Evolutionary conservation across 2,888 invertebrate species (phyloP).

Genomic region (Choristoneura rosaceana): DNA sequence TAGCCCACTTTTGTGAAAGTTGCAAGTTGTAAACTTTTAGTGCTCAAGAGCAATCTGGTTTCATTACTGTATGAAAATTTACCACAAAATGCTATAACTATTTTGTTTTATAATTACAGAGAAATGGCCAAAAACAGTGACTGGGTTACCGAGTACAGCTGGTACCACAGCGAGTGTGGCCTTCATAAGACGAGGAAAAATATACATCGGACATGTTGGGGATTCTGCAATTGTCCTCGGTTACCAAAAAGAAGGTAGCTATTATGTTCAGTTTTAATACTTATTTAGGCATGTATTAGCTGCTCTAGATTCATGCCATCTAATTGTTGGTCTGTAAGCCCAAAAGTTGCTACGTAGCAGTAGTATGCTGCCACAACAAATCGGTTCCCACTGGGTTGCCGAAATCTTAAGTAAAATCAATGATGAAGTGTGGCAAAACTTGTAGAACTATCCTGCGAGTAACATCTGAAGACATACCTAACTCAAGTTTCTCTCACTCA

Average conservation of each 20-base stretch:
- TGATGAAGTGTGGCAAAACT: too few species aligned
- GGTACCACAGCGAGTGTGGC: conserved; percentile 99
- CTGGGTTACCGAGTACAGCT: conserved; percentile 97
- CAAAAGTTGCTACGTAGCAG: too few species aligned
- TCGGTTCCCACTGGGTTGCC: too few species aligned
- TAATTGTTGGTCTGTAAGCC: too few species aligned
- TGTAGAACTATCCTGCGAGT: too few species aligned
- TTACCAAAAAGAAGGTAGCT: conserved; percentile 88
- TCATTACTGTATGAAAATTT: neutral
- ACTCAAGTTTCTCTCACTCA: too few species aligned
- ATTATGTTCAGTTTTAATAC: neutral
- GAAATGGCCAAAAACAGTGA: conserved; percentile 98
- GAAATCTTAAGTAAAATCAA: too few species aligned
- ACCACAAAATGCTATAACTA: neutral
- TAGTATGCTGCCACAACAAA: too few species aligned
- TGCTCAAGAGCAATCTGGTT: conserved; percentile 26
- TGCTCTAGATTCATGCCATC: too few species aligned
- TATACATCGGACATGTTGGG: conserved; percentile 99
- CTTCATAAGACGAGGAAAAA: conserved; percentile 96
- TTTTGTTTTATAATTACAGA: conserved; percentile 82
- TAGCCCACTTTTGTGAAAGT: conserved; percentile 38
- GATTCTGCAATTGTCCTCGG: conserved; percentile 98
- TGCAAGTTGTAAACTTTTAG: conserved; percentile 19
- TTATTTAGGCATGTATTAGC: neutral
- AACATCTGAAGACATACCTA: too few species aligned